phyloP scores from a whole-genome alignment of 1,140 invertebrate genomes.

The Helicoverpa armigera region DNA sequence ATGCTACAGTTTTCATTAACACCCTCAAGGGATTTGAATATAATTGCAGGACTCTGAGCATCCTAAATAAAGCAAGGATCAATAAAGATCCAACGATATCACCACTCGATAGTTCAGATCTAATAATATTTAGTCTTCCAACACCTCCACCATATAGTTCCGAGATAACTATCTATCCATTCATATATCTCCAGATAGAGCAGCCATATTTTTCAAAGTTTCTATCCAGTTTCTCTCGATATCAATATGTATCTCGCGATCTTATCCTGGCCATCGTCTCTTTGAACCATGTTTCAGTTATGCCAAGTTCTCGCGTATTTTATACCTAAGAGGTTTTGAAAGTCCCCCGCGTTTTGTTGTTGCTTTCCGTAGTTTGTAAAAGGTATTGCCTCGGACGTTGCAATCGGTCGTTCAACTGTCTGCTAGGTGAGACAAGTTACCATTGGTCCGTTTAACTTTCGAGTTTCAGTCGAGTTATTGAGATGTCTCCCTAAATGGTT shows the following conservation, averaged over 20 bases:
- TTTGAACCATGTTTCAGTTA: slow-evolving; percentile 47
- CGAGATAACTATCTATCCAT: slow-evolving; percentile 7
- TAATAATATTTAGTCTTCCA: background rate
- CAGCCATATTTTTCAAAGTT: slow-evolving; percentile 37
- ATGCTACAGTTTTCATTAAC: too few species aligned
- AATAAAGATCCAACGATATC: slow-evolving; percentile 10
- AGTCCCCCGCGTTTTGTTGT: slow-evolving; percentile 37
- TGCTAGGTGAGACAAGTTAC: slow-evolving; percentile 46
- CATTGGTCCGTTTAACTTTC: slow-evolving; percentile 27
- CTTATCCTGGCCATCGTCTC: slow-evolving; percentile 42
- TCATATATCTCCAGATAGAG: slow-evolving; percentile 9
- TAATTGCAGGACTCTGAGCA: too few species aligned
- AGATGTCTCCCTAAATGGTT: slow-evolving; percentile 6
- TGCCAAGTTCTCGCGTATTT: slow-evolving; percentile 33
- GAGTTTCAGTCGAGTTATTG: slow-evolving; percentile 32
- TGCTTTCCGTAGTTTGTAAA: slow-evolving; percentile 56
- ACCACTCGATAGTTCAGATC: background rate
- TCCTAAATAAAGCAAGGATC: background rate
- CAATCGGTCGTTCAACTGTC: slow-evolving; percentile 72
- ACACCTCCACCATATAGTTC: slow-evolving; percentile 14
- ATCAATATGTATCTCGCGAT: slow-evolving; percentile 45
- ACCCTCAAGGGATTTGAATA: too few species aligned
- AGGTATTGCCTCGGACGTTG: slow-evolving; percentile 62
- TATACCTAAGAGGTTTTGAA: slow-evolving; percentile 35
- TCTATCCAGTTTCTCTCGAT: slow-evolving; percentile 35